Base-by-base conservation (phyloP, 53 echinoderm and acorn worm genomes). In the Echinometra lucunter region DNA sequence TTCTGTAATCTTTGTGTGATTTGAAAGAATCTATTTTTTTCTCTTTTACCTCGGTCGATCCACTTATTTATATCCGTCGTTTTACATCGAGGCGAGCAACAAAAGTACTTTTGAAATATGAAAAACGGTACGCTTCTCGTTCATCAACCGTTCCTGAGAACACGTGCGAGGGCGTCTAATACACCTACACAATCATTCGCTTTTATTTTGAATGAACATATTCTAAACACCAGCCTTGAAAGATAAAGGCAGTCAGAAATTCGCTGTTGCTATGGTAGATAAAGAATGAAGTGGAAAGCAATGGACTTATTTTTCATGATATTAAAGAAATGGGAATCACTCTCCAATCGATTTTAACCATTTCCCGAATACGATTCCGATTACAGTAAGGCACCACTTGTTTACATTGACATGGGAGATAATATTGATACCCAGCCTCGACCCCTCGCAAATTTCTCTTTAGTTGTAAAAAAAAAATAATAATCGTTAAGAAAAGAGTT, bases 41-140 rank as follows among this genome's bases (percentile, higher is more conserved):
- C 38, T 17, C 42, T 38, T 78, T 19, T 78, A n/a, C n/a, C n/a
- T 78, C 78, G 32, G 38, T 42, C 78, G 38, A 78, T 78, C 78
- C 38, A 78, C 42, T 78, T 78, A 78, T 78, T 78, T 78, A n/a
- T n/a, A 78, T 78, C 78, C 78, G 78, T 78, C 78, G 38, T 78
- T 38, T 42, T 40, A 30, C 42, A 78, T 78, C 78, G 42, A 78
- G 38, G 38, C 21, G 23, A 78, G 38, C 28, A 21, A 78, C 78
- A 78, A 42, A 42, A 28, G 32, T 78, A 42, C 78, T 40, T 78
- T 78, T 78, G 38, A 78, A 78, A 78, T 40, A 42, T 40, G 19
- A 78, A 78, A 78, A 2, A 19, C 21, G 38, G 78, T 78, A 40
- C 78, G 42, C 6, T 38, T 78, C 78, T 21, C 38, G 42, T 78